Evolutionary conservation across 2,888 invertebrate species (phyloP), one percentile per base, ranked within the genome.

Genomic region (Neocrepidodera transversa): DNA sequence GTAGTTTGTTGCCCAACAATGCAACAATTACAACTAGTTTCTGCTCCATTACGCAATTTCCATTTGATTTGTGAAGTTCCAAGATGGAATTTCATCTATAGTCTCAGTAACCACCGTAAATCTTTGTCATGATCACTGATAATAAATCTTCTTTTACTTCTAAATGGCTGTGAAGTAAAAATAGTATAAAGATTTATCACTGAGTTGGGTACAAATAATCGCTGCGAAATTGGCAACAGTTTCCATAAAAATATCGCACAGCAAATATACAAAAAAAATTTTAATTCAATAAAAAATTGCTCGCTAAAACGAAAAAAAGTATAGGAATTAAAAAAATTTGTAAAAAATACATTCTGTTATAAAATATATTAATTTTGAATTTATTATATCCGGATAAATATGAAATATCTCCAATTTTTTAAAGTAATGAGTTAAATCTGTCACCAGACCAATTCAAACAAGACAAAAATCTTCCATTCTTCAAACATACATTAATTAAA

Each of bases 21-120:
- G 47, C 49, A 52, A 57, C 60, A 48, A 60, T 56, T 56, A 56
- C 47, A 57, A 60, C 48, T 57, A 51, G 57, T 52, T 60, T 53
- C 42, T 49, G 40, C 13, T 20, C 49, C 43, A 54, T 56, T 49
- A 56, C 40, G 30, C 30, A 26, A 11, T 45, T n/a, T 26, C 10
- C 49, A 11, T 32, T 32, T 43, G 49, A 54, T 53, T 43, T 54
- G 49, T 43, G 53, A 59, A 59, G 42, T 59, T 49, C 48, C 42
- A 42, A 49, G 42, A 26, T 36, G 43, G 48, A 59, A 49, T 36
- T 53, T 54, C 26, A 42, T 54, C 53, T 35, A 35, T 26, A 40
- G 49, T 54, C 23, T 35, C 48, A 8, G 30, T 17, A 30, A 35
- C 42, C 17, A 52, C 20, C 43, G 43, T 43, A 53, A 42, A 43